Evolutionary conservation across 2,113 vertebrate genomes (phyloP), one percentile per base, ranked within the genome.

Genomic region (Zingel zingel): DNA sequence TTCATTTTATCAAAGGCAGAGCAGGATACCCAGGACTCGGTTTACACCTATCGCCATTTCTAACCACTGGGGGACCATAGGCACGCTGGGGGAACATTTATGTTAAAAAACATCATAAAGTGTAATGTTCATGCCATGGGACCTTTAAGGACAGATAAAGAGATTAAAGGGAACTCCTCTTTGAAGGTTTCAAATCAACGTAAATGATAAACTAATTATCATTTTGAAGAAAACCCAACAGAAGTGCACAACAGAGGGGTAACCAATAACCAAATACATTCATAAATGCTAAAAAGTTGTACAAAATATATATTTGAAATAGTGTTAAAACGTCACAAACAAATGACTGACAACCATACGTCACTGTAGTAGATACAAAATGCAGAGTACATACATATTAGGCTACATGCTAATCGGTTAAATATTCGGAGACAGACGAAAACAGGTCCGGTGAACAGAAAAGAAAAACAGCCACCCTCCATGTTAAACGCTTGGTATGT

Each of bases 391-490:
- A 72, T 76, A 69, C 85, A 88, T 72, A 58, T 81, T 36, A 84
- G 58, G 77, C 74, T 77, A 79, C 87, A 91, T 91, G 89, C 82
- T 87, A 74, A 33, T 54, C 36, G 30, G 90, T 80, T 85, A 90
- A 72, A 84, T 77, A 86, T 43, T 43, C 10, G 39, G 30, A 83
- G 33, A 39, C 10, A 39, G 36, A 54, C 3, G 25, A 11, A 77
- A 48, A 73, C 50, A 39, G 4, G 59, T 66, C 36, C 33, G 43
- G 27, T 14, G n/a, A 81, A 56, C 18, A 4, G n/a, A 78, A 36
- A 6, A 11, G 2, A 23, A 33, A 54, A 68, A 53, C 43, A 5
- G 5, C 3, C 8, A 1, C 25, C 43, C 57, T 79, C 30, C 58
- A 21, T 3, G 66, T 65, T 54, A n/a, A 54, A 66, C 1, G 23